Percentiles rank a stretch among this genome's conserved stretches.
Evolutionary conservation across 35 echinoderm and acorn worm species (phyloP).

Genomic region (Holothuria glaberrima): DNA sequence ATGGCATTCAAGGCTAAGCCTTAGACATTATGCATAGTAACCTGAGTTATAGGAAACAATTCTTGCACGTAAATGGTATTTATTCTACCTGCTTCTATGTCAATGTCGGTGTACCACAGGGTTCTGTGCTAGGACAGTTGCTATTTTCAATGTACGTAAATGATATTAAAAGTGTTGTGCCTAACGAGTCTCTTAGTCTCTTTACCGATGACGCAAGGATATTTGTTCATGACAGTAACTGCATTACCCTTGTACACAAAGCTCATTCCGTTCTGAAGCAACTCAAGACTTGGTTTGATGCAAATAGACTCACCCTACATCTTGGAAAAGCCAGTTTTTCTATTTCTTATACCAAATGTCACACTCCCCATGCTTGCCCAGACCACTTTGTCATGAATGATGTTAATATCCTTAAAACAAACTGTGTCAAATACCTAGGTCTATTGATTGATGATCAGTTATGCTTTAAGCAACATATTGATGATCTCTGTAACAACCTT

Average conservation of each 20-base stretch:
- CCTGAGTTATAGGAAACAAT: conserved; percentile 29
- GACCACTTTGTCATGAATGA: conserved; percentile 14
- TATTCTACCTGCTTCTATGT: neutral
- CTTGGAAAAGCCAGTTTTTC: conserved; percentile 16
- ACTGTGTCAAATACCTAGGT: conserved; percentile 24
- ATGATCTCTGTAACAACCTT: conserved; percentile 25
- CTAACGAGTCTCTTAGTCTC: conserved; percentile 20
- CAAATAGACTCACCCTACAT: conserved; percentile 22
- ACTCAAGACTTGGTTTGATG: conserved; percentile 28
- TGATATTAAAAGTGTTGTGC: conserved; percentile 28
- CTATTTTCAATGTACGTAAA: conserved; percentile 10
- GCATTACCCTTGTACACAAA: neutral
- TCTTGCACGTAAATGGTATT: conserved; percentile 12
- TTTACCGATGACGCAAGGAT: neutral
- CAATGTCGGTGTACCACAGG: neutral
- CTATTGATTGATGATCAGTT: conserved; percentile 30
- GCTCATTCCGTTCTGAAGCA: conserved; percentile 10
- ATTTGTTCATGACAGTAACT: conserved; percentile 5
- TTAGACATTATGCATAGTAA: conserved; percentile 24
- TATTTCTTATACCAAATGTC: neutral
- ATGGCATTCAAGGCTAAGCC: conserved; percentile 16
- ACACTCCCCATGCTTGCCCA: neutral
- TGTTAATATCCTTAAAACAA: conserved; percentile 4
- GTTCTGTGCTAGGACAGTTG: conserved; percentile 6
- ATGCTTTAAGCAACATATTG: conserved; percentile 21